Evolutionary conservation across 2,113 vertebrate genomes (phyloP).

Genomic region (Eubucco bourcierii): DNA sequence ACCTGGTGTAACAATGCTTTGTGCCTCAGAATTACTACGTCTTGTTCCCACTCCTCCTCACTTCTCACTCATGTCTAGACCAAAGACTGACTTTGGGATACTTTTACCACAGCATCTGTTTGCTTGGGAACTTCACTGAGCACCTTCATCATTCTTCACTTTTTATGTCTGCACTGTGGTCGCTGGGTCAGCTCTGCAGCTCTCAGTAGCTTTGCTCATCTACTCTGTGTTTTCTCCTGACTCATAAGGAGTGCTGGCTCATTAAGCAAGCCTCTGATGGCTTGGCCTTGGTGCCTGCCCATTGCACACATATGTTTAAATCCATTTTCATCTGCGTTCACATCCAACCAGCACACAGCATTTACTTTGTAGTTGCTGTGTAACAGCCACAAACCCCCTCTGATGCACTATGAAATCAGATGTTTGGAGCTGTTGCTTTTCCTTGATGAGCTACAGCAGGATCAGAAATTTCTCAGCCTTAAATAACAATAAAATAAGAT

Average conservation of each 20-base stretch:
- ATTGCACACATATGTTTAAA: slow-evolving; percentile 47
- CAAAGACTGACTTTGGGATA: slow-evolving; percentile 43
- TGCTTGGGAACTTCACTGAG: slow-evolving; percentile 32
- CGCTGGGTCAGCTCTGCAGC: slow-evolving; percentile 60
- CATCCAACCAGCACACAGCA: slow-evolving; percentile 19
- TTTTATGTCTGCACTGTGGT: slow-evolving; percentile 71
- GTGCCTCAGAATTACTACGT: slow-evolving; percentile 65
- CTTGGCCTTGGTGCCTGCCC: slow-evolving; percentile 35
- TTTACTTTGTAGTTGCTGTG: slow-evolving; percentile 52
- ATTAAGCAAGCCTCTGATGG: slow-evolving; percentile 38
- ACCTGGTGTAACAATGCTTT: neutral
- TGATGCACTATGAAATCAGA: slow-evolving; percentile 69
- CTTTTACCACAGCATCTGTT: slow-evolving; percentile 61
- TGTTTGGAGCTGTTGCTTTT: slow-evolving; percentile 19
- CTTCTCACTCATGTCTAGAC: slow-evolving; percentile 71
- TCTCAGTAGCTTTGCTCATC: slow-evolving; percentile 50
- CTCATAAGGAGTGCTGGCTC: slow-evolving; percentile 67
- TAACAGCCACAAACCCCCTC: slow-evolving; percentile 57
- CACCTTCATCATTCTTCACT: slow-evolving; percentile 50
- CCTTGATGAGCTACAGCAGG: slow-evolving; percentile 26
- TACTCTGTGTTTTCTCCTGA: slow-evolving; percentile 68
- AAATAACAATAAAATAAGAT: neutral
- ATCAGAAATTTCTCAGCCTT: neutral
- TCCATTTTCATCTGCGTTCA: slow-evolving; percentile 16
- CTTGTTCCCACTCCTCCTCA: slow-evolving; percentile 68